Base-by-base conservation (phyloP, 2,797 vertebrate species). In the Tachyglossus aculeatus region DNA sequence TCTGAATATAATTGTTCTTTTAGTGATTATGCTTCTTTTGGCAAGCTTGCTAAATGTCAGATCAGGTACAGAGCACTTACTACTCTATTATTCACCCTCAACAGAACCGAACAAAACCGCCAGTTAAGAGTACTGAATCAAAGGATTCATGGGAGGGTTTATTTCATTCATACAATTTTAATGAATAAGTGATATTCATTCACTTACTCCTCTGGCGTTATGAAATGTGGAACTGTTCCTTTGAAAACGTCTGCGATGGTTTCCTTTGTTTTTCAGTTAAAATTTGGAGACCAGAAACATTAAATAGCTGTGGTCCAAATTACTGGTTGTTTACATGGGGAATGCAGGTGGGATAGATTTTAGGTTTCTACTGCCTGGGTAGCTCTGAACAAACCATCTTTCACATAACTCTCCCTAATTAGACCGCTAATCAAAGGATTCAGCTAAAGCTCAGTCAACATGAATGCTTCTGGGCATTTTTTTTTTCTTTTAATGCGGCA, bases 381-480 rank as follows among this genome's bases (percentile, higher is more conserved):
- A 54, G 44, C 55, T 32, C 55, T 14, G 40, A 54, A 52, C 62
- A 57, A 71, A 48, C n/a, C 36, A 31, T 14, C 38, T 66, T 78
- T 74, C 60, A 60, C 52, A 50, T 55, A 83, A 78, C 55, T 67
- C 54, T 34, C 45, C 61, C 67, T 71, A 80, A 76, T 67, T 54
- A 71, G 50, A 51, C 33, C 38, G 53, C 68, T 68, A 47, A 38
- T 38, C 47, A 18, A 53, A 63, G 73, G 56, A 63, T 27, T 51
- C 64, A 65, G 78, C 56, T 73, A 47, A 41, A 15, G 10, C 60
- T 44, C 1, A 0, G 19, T 1, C 2, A 2, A 21, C 31, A 34
- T 2, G 18, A 77, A 45, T 2, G 7, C 34, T 56, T 66, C 54
- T 3, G 3, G 45, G n/a, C 45, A 58, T 13, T 37, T 61, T 24